Percentiles rank a stretch among this genome's conserved stretches.
Evolutionary conservation across 2,888 invertebrate species (phyloP).

Genomic region (Macrophya annulata): DNA sequence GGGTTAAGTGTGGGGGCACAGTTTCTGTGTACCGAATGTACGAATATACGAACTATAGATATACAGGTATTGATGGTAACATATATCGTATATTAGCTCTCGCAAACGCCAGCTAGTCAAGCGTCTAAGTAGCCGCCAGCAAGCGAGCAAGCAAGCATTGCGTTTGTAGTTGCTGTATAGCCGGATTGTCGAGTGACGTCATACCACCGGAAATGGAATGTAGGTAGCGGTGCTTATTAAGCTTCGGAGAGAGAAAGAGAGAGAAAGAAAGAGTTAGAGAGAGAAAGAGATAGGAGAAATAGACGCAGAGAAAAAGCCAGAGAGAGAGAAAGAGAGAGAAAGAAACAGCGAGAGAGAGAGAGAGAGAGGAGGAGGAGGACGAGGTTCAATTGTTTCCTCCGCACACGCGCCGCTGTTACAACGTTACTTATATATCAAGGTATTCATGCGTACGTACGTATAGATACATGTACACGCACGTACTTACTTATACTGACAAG

Average conservation of each 20-base stretch:
- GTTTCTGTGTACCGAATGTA: neutral
- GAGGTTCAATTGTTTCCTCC: constrained; percentile 78
- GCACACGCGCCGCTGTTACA: constrained; percentile 73
- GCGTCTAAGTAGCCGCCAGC: constrained; percentile 33
- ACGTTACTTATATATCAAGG: constrained; percentile 69
- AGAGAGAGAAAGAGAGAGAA: constrained; percentile 59
- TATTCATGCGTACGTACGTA: constrained; percentile 58
- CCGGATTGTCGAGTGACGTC: constrained; percentile 76
- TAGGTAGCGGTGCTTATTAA: constrained; percentile 79
- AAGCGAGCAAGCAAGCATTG: neutral
- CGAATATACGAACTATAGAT: neutral
- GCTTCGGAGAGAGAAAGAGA: constrained; percentile 67
- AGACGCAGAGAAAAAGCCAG: constrained; percentile 55
- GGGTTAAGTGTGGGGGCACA: neutral
- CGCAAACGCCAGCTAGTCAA: constrained; percentile 22
- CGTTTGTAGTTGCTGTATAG: constrained; percentile 64
- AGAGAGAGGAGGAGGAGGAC: constrained; percentile 66
- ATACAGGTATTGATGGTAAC: neutral
- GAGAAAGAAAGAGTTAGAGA: constrained; percentile 60
- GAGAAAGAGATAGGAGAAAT: constrained; percentile 55
- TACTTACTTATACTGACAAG: neutral
- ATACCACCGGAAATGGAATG: constrained; percentile 79
- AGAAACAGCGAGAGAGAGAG: constrained; percentile 59
- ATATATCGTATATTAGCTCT: neutral
- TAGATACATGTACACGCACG: neutral